phyloP scores from a whole-genome alignment of 2,888 invertebrate species.

The Salpingus planirostris region DNA sequence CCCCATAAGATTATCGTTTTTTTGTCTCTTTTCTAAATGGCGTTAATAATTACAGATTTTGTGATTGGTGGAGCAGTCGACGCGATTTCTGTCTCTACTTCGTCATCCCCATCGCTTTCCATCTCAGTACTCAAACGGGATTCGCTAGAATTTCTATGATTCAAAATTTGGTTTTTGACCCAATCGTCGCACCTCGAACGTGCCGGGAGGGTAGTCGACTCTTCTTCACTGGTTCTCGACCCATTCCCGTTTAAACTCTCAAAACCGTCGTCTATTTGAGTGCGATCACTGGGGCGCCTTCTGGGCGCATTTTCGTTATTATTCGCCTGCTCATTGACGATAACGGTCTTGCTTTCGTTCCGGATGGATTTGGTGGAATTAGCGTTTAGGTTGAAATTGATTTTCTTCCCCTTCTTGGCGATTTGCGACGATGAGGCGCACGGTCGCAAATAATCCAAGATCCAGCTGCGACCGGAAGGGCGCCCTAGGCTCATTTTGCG shows the following conservation, averaged over 20 bases:
- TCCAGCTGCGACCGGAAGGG: conserved; percentile 18
- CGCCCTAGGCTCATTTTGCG: conserved; percentile 17
- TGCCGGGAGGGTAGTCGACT: conserved; percentile 35
- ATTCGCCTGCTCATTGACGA: not conserved
- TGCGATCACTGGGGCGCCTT: conserved; percentile 12
- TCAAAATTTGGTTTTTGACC: conserved; percentile 8
- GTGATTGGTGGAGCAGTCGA: no score
- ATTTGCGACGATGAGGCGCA: no score
- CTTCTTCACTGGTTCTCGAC: conserved; percentile 47
- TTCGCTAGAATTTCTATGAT: conserved; percentile 5
- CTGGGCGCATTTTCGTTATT: not conserved
- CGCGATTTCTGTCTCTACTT: no score
- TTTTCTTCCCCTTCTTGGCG: conserved; percentile 2
- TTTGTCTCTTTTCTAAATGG: no score
- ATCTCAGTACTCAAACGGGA: conserved; percentile 9
- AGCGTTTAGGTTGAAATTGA: conserved; percentile 10
- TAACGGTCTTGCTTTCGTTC: no score
- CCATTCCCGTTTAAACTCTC: conserved; percentile 75
- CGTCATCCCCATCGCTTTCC: conserved; percentile 13
- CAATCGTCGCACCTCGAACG: conserved; percentile 34
- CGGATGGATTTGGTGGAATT: no score
- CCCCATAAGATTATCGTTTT: no score
- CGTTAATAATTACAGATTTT: no score
- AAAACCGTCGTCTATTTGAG: conserved; percentile 67
- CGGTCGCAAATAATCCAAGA: no score